Evolutionary conservation across 2,113 vertebrate species (phyloP), one percentile per base, ranked within the genome.

Genomic region (Nycticryphes semicollaris): DNA sequence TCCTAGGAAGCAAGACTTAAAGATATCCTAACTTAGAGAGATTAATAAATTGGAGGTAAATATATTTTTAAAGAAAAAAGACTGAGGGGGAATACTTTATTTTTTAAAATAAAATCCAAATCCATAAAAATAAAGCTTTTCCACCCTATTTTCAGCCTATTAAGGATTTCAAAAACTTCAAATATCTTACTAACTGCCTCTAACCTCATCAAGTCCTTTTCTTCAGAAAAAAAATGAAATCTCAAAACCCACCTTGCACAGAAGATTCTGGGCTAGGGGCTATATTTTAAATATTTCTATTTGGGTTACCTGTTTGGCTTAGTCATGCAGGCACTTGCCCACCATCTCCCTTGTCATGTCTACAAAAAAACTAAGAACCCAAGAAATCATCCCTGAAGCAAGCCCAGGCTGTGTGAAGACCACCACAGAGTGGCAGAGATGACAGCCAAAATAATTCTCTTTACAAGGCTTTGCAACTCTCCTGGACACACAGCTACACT

Each of bases 401-500:
- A 59, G 50, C 9, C 23, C 18, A 59, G 10, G 24, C 50, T 59
- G 8, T 41, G 14, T 64, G 43, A 81, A 76, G 37, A 76, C 17
- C 35, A 75, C 21, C 35, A 60, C 2, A 1, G 16, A 2, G 0
- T 31, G 28, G 41, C 25, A 63, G 10, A 87, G 21, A 27, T 9
- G 33, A 57, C 12, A n/a, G 10, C 9, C 33, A 81, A 84, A 88
- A 70, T 24, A 35, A 5, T 53, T 69, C 19, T 7, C 7, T 84
- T 72, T 72, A 22, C 7, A 56, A 59, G 24, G 28, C 47, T 85
- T 73, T 77, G 23, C 30, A 77, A 47, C 10, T 93, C 84, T 94
- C 67, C 89, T 31, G 77, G 79, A 94, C 51, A 93, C 93, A 84
- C 43, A 95, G 88, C 85, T 94, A 90, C 89, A 90, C 72, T 94